Base-by-base conservation (phyloP, 2,888 invertebrate species). In the Sympetrum striolatum region DNA sequence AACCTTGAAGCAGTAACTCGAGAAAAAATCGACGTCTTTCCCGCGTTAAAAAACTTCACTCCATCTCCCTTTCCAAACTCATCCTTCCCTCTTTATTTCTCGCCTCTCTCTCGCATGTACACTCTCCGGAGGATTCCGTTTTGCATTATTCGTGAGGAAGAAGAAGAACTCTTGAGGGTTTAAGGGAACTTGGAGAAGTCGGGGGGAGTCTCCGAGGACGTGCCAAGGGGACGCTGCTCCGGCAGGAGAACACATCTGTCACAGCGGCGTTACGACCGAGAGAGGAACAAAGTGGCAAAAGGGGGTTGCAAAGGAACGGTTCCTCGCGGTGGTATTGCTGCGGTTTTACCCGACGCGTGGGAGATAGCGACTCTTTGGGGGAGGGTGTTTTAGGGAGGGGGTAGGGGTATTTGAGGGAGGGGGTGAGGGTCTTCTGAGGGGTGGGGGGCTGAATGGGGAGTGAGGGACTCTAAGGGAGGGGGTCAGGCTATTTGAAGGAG, bases 91-190 rank as follows among this genome's bases (percentile, higher is more conserved):
- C 60, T 86, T 86, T 86, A 86, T 86, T 86, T 86, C 64, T 31
- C 60, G 31, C 60, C 58, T 22, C 86, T 37, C 58, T 39, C n/a
- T 37, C 35, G 58, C 86, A 53, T 53, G 25, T 44, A 35, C 60
- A 58, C 35, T 64, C 86, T 86, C 86, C 37, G 22, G 86, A 86
- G 86, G 37, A 86, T 86, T 86, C 86, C 86, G 58, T 37, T 86
- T 86, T 86, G 60, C 86, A 86, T 86, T 86, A 86, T 86, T 86
- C 86, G 86, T 86, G 86, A 86, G 86, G 60, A 48, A 58, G 58
- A 25, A 35, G 35, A 82, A 58, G 64, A n/a, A 64, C 64, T 25
- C 25, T 64, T 60, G 82, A 58, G 81, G 15, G 58, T 22, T 8
- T n/a, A 64, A 8, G 35, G 35, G 35, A 31, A 53, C 53, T 58